Percentiles rank a stretch among this genome's conserved stretches.
phyloP scores from a whole-genome alignment of 2,113 vertebrate species.

The Salvelinus alpinus region DNA sequence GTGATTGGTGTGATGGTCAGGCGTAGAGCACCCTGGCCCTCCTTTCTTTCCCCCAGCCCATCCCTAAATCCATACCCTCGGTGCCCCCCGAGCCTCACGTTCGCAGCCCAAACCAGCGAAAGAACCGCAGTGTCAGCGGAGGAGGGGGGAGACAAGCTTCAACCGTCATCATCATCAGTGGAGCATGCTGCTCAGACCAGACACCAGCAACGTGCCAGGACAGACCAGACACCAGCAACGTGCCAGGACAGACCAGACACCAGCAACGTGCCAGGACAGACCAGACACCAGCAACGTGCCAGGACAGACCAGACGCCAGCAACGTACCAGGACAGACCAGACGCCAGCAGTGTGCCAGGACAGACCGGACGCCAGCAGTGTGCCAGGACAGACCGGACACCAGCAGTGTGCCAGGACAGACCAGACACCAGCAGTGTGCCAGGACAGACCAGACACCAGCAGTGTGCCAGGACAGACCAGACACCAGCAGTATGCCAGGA shows the following conservation, averaged over 20 bases:
- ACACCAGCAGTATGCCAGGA: not conserved
- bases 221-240: not conserved
- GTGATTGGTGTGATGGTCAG: conserved; percentile 45
- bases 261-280: too few species aligned
- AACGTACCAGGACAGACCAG: not conserved
- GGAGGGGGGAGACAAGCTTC: conserved; percentile 26
- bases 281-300: not conserved
- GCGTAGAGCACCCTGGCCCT: conserved; percentile 1
- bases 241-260: too few species aligned
- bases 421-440: not conserved
- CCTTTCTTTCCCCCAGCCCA: not conserved
- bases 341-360: not conserved
- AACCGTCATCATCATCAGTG: conserved; percentile 19
- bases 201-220: not conserved
- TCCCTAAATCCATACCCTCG: conserved; percentile 23
- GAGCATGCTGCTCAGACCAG: not conserved
- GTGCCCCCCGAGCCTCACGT: conserved; percentile 11
- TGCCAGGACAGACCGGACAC: not conserved
- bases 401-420: too few species aligned
- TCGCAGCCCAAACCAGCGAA: conserved; percentile 17
- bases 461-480: not conserved
- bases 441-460: not conserved
- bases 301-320: too few species aligned
- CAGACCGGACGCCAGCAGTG: not conserved
- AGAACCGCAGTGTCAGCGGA: conserved; percentile 39